A percentile compares a stretch with the other conserved stretches of the same genome.
phyloP scores from a whole-genome alignment of 2,113 vertebrate species.

The Zootoca vivipara region DNA sequence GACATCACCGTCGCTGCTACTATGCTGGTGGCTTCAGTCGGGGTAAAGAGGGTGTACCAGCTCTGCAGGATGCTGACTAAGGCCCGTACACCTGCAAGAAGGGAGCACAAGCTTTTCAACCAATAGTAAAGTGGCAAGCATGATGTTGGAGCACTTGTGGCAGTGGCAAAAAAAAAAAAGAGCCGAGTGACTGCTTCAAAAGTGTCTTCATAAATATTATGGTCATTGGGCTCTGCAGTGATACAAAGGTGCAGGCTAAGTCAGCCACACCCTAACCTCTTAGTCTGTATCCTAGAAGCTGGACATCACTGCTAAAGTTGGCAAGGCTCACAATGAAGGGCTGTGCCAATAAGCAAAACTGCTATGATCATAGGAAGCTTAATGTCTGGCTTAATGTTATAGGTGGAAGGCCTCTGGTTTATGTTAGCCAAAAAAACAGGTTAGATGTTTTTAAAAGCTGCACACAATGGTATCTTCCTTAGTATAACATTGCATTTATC shows the following conservation, averaged over 20 bases:
- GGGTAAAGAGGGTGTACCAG: slow-evolving; percentile 98
- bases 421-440: background rate
- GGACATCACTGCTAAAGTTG: background rate
- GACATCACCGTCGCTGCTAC: slow-evolving; percentile 96
- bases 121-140: background rate
- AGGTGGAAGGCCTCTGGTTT: background rate
- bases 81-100: slow-evolving; percentile 87
- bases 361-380: background rate
- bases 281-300: background rate
- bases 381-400: background rate
- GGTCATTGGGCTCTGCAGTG: background rate
- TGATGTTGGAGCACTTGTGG: background rate
- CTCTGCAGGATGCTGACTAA: slow-evolving; percentile 97
- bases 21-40: slow-evolving; percentile 97
- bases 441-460: background rate
- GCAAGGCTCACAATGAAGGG: background rate
- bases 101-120: slow-evolving; percentile 15
- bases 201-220: background rate
- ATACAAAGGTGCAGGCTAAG: background rate
- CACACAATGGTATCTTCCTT: background rate
- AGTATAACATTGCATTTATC: background rate
- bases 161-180: background rate
- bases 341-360: background rate
- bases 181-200: background rate
- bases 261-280: background rate